A percentile compares a stretch with the other conserved stretches of the same genome.
phyloP scores from a whole-genome alignment of 2,113 vertebrate species.

The Apodemus sylvaticus region DNA sequence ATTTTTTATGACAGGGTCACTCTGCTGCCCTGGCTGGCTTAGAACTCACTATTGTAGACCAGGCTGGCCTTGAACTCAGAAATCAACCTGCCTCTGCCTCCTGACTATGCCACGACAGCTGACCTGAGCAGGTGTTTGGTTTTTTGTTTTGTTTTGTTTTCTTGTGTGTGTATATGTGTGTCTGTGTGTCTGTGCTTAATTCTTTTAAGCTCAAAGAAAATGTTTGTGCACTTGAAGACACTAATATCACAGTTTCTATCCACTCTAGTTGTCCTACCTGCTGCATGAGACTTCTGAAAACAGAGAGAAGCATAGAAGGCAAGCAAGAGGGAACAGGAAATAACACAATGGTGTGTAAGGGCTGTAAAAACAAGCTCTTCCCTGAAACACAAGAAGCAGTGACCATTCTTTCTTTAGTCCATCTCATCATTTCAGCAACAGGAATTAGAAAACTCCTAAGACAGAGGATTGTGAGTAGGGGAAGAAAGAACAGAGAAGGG shows the following conservation, averaged over 20 bases:
- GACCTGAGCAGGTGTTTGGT: background rate
- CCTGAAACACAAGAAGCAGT: background rate
- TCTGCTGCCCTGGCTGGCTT: background rate
- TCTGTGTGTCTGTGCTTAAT: background rate
- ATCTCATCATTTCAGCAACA: background rate
- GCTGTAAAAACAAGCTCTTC: background rate
- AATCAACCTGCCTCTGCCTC: background rate
- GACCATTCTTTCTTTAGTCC: background rate
- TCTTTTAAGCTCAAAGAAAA: background rate
- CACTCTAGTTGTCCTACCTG: background rate
- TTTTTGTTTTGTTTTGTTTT: too few species aligned
- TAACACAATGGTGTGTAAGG: background rate
- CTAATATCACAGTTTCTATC: background rate
- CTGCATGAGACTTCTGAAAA: background rate
- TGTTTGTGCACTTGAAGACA: background rate
- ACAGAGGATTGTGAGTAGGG: background rate
- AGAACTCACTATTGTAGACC: background rate
- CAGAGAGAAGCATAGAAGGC: background rate
- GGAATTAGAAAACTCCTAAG: conserved; percentile 17
- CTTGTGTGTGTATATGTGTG: too few species aligned
- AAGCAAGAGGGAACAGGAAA: background rate
- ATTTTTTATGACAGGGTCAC: background rate
- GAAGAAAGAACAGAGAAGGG: background rate
- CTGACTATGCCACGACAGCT: background rate
- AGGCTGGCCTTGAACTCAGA: background rate